These are phyloP conservation scores for Drosophila rellima DNA, from an alignment of 2,888 invertebrate genomes.

Conservation along the genomic window DNA sequence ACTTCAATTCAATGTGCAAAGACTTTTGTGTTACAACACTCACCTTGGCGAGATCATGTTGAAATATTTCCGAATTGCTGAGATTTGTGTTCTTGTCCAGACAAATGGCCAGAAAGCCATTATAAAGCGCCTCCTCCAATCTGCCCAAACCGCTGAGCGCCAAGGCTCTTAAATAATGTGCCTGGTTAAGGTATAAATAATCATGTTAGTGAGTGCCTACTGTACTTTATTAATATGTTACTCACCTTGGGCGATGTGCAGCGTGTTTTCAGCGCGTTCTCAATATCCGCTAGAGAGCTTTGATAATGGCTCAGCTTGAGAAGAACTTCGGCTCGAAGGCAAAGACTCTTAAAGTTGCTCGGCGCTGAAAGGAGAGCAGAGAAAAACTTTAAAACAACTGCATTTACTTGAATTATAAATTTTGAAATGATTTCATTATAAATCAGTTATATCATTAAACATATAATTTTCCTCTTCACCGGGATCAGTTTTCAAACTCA, in stretches of 20 bases:
- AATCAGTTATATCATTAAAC: too few species aligned
- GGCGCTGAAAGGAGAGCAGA: slow-evolving; percentile 87
- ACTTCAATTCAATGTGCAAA: too few species aligned
- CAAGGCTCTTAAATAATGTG: slow-evolving; percentile 87
- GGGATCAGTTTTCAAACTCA: not conserved
- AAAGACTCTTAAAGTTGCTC: slow-evolving; percentile 88
- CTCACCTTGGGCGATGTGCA: slow-evolving; percentile 90
- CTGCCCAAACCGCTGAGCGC: slow-evolving; percentile 86
- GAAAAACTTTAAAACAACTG: not conserved
- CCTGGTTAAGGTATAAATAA: slow-evolving; percentile 80
- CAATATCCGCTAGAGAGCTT: slow-evolving; percentile 89
- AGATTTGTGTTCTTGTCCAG: slow-evolving; percentile 85
- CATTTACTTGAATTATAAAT: not conserved
- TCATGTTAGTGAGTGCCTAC: slow-evolving; percentile 3
- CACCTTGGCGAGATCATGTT: slow-evolving; percentile 86
- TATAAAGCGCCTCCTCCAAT: slow-evolving; percentile 87
- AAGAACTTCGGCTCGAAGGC: slow-evolving; percentile 89
- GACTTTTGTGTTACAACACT: too few species aligned
- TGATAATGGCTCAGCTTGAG: slow-evolving; percentile 88
- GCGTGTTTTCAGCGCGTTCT: slow-evolving; percentile 88
- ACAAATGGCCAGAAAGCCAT: slow-evolving; percentile 87
- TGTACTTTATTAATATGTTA: not conserved
- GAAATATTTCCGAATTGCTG: slow-evolving; percentile 84
- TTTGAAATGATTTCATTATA: too few species aligned
- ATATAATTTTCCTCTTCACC: not conserved